Base-by-base conservation (phyloP, 2,113 vertebrate genomes). In the Silurus asotus region DNA sequence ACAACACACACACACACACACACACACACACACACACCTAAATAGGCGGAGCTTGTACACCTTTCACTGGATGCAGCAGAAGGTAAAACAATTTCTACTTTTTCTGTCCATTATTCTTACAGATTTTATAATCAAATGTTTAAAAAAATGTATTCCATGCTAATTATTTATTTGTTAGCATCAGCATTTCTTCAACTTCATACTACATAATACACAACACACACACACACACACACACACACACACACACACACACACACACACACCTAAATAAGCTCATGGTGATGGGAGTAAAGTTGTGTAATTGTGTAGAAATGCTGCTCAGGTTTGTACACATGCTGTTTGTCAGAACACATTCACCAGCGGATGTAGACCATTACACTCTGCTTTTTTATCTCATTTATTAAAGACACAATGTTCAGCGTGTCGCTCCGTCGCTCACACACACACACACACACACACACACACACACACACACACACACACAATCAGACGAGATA, bases 401-500 rank as follows among this genome's bases (percentile, higher is more conserved):
- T 48, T 72, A 49, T 17, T 20, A 45, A 72, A 8, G 17, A 49
- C 19, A 10, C 70, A 10, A 23, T 13, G 20, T n/a, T 55, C 49
- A 8, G 74, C n/a, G 75, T 59, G 55, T 58, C 76, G 25, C 76
- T 58, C 85, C 85, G 81, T 92, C 90, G 92, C 91, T 89, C 90
- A 64, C 87, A 91, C 65, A 88, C 91, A 55, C 2, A 37, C 37
- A 37, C 37, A 37, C 37, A 37, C 37, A 37, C 90, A 64, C 87
- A 91, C 65, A 88, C 91, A 76, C 93, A 93, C 2, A 37, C 37
- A 37, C 37, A 37, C 37, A 37, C 37, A 37, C 90, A 64, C 87
- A 91, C 65, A 88, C 91, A 76, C 93, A 93, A 93, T 94, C 93
- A 91, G 84, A 89, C 86, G 86, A 90, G 92, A 94, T 89, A 88